Evolutionary conservation across 2,797 vertebrate species (phyloP).

Genomic region (Synanceia verrucosa): DNA sequence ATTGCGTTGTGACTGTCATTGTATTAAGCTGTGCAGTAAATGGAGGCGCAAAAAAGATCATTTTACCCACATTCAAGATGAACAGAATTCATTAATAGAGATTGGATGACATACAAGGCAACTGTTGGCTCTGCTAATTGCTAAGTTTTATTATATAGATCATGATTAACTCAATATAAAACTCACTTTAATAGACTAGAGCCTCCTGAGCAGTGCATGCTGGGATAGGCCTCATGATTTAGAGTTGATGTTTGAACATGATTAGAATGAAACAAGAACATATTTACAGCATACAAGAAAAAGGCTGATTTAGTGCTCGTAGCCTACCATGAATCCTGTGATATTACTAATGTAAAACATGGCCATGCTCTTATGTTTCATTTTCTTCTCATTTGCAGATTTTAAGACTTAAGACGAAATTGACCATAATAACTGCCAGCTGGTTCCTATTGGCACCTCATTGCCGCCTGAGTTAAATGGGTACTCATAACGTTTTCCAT

Average conservation of each 20-base stretch:
- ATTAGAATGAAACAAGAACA: neutral
- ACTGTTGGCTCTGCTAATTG: neutral
- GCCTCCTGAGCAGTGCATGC: neutral
- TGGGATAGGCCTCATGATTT: neutral
- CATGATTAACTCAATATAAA: neutral
- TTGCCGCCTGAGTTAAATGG: neutral
- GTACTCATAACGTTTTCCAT: neutral
- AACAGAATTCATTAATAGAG: neutral
- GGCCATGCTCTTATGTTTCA: neutral
- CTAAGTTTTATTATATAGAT: neutral
- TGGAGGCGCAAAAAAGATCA: neutral
- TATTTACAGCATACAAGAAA: neutral
- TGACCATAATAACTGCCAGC: constrained; percentile 3
- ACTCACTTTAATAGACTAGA: too few relatives aligned
- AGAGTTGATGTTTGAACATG: neutral
- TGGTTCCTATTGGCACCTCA: constrained; percentile 9
- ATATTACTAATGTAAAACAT: constrained; percentile 18
- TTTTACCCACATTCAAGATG: neutral
- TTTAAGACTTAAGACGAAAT: neutral
- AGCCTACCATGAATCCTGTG: neutral
- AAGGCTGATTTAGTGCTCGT: neutral
- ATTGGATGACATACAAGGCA: neutral
- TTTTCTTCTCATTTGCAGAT: neutral
- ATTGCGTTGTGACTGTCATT: neutral
- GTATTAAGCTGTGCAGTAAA: neutral